A percentile compares a stretch with the other conserved stretches of the same genome.
phyloP scores from a whole-genome alignment of 2,888 invertebrate species.

The Sarcophaga caerulescens region DNA sequence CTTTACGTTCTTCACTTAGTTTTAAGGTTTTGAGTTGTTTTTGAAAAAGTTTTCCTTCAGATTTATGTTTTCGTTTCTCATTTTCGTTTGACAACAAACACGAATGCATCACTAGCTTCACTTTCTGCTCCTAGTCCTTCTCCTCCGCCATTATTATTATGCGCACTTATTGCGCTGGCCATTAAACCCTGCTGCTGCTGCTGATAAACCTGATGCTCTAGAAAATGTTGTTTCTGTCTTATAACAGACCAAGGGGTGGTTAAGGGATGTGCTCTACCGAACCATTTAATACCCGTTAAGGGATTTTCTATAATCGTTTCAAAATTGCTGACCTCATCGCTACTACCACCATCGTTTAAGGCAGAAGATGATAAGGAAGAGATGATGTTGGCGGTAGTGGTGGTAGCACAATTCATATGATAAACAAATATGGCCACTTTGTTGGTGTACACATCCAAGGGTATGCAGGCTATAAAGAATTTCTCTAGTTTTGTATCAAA shows the following conservation, averaged over 20 bases:
- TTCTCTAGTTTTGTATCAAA: constrained; percentile 65
- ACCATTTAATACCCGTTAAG: constrained; percentile 76
- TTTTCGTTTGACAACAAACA: constrained; percentile 76
- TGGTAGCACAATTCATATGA: constrained; percentile 71
- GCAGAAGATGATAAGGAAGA: background rate
- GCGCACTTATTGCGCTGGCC: background rate
- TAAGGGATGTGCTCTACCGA: constrained; percentile 76
- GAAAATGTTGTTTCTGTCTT: constrained; percentile 72
- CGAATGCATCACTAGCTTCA: constrained; percentile 71
- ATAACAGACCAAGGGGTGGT: constrained; percentile 76
- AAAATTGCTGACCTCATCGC: constrained; percentile 72
- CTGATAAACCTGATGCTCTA: constrained; percentile 68
- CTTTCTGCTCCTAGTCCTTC: constrained; percentile 11
- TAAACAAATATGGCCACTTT: constrained; percentile 77
- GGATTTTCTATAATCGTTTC: constrained; percentile 77
- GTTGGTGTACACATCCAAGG: constrained; percentile 46
- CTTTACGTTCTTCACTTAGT: background rate
- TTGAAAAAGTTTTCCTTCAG: background rate
- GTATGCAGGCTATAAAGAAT: constrained; percentile 76
- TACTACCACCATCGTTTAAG: background rate
- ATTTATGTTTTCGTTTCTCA: constrained; percentile 58
- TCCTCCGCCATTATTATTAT: no score
- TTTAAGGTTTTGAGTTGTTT: background rate
- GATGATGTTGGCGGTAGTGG: background rate
- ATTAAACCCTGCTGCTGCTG: background rate